Percentiles rank a stretch among this genome's conserved stretches.
Evolutionary conservation across 1,140 invertebrate genomes (phyloP).

Genomic region (Drosophila watanabei): DNA sequence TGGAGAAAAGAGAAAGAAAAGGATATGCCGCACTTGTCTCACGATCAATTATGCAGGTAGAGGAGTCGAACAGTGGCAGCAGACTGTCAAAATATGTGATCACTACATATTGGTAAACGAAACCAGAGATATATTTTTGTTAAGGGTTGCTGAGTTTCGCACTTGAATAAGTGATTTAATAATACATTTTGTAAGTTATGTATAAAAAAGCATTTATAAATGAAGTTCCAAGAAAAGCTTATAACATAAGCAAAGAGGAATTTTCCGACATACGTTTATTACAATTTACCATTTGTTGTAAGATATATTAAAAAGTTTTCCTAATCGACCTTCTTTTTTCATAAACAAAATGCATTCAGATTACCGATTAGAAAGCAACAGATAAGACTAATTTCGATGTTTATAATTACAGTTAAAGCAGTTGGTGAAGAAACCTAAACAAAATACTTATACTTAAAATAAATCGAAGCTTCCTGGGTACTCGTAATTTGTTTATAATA

Average conservation of each 20-base stretch:
- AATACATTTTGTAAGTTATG: background rate
- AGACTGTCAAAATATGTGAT: conserved; percentile 6
- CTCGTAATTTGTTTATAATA: background rate
- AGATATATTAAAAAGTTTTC: background rate
- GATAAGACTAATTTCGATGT: background rate
- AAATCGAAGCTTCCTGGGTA: background rate
- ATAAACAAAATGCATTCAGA: background rate
- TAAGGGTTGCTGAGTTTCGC: background rate
- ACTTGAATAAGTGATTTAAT: background rate
- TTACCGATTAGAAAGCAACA: background rate
- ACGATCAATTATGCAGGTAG: conserved; percentile 52
- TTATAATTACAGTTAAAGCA: background rate
- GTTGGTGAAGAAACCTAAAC: background rate
- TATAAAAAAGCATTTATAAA: background rate
- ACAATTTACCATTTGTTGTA: background rate
- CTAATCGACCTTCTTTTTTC: background rate
- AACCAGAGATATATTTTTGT: background rate
- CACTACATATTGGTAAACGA: background rate
- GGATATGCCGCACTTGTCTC: conserved; percentile 37
- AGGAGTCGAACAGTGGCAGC: conserved; percentile 1
- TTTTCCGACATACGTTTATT: background rate
- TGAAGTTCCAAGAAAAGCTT: background rate
- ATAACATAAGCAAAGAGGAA: background rate
- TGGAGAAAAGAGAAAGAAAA: conserved; percentile 21
- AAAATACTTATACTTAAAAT: background rate